phyloP scores from a whole-genome alignment of 2,888 invertebrate species.

The Deilephila elpenor region DNA sequence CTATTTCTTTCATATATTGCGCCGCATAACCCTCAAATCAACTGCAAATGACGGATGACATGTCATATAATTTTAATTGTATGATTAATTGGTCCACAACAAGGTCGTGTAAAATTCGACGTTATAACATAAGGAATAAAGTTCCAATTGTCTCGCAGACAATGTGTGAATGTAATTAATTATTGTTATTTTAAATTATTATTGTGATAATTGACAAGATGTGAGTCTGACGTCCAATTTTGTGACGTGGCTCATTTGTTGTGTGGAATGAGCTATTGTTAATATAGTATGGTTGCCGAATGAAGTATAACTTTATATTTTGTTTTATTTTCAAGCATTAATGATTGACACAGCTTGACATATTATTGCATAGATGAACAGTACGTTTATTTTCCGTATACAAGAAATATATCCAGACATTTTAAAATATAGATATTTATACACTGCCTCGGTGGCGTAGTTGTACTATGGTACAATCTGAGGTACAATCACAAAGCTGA shows the following conservation, averaged over 20 bases:
- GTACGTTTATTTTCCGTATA: too few species aligned
- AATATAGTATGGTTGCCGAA: background rate
- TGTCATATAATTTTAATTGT: constrained; percentile 61
- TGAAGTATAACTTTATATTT: background rate
- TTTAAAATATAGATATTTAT: too few species aligned
- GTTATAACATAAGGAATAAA: constrained; percentile 26
- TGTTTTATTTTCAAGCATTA: background rate
- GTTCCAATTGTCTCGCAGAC: constrained; percentile 22
- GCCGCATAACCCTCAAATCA: constrained; percentile 29
- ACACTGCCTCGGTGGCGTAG: too few species aligned
- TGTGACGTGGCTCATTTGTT: constrained; percentile 8
- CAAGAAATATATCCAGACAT: too few species aligned
- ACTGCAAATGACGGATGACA: constrained; percentile 57
- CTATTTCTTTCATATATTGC: constrained; percentile 6
- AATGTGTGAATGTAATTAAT: constrained; percentile 31
- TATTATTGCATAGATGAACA: too few species aligned
- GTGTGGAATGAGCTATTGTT: background rate
- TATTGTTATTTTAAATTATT: constrained; percentile 27
- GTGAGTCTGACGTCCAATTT: constrained; percentile 17
- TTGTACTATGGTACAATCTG: too few species aligned
- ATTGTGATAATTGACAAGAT: constrained; percentile 8
- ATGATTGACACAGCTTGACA: too few species aligned
- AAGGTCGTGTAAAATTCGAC: constrained; percentile 22
- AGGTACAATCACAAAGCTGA: too few species aligned
- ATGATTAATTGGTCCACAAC: constrained; percentile 55